A percentile compares a stretch with the other conserved stretches of the same genome.
Evolutionary conservation across 2,113 vertebrate genomes (phyloP).

Genomic region (Xenus cinereus): DNA sequence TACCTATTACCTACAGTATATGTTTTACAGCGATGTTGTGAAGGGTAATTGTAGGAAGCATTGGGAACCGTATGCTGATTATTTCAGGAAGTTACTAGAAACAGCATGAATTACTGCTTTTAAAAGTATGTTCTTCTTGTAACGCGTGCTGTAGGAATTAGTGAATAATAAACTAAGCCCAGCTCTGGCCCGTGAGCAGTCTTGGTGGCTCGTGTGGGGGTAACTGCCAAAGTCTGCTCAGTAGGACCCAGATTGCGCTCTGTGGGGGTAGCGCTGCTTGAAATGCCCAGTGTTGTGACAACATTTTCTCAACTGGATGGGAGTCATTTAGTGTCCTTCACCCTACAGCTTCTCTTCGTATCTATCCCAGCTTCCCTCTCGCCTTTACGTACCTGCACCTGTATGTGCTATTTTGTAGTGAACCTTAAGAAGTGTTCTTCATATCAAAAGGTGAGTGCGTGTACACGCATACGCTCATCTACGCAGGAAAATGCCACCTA

Average conservation of each 20-base stretch:
- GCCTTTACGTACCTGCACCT: not conserved
- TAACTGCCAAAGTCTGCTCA: not conserved
- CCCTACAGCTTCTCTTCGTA: not conserved
- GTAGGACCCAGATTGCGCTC: not conserved
- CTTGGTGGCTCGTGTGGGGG: not conserved
- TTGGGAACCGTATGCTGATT: not conserved
- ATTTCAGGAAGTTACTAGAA: not conserved
- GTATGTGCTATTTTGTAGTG: not conserved
- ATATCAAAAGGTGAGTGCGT: not conserved
- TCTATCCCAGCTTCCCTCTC: not conserved
- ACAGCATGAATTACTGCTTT: not conserved
- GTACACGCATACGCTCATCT: not conserved
- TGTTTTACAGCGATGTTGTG: not conserved
- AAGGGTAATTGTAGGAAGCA: not conserved
- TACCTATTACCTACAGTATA: not conserved
- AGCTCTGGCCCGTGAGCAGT: not conserved
- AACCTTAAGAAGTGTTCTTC: not conserved
- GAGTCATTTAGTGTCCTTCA: not conserved
- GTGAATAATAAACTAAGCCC: not conserved
- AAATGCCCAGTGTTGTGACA: no score
- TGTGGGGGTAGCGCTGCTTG: rapidly evolving
- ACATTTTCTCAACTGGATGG: not conserved
- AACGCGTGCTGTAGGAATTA: not conserved
- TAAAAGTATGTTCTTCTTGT: not conserved
- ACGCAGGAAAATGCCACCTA: not conserved